Percentiles rank a stretch among this genome's conserved stretches.
Evolutionary conservation across 2,113 vertebrate genomes (phyloP).

Genomic region (Notarius quadriscutis): DNA sequence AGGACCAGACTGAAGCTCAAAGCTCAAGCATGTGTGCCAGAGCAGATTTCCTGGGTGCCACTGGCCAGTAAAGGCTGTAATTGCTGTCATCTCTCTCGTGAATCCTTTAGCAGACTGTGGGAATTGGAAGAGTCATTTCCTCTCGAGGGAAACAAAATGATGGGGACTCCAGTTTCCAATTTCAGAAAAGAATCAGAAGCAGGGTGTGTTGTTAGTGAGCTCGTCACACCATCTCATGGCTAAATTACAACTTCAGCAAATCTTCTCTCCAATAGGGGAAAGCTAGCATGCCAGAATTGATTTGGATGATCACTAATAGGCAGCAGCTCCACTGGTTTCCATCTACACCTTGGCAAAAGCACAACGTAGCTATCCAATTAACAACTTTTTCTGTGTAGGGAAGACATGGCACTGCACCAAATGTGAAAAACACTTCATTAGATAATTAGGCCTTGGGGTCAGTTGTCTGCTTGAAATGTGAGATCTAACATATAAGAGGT

Average conservation of each 20-base stretch:
- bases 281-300: background rate
- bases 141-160: constrained; percentile 68
- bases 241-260: constrained; percentile 60
- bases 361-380: constrained; percentile 39
- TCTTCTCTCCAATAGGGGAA: constrained; percentile 13
- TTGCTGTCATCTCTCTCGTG: constrained; percentile 62
- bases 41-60: constrained; percentile 36
- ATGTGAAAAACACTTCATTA: constrained; percentile 52
- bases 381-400: background rate
- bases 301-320: constrained; percentile 31
- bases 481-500: constrained; percentile 55
- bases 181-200: constrained; percentile 41
- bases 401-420: constrained; percentile 11
- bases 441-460: constrained; percentile 62
- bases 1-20: constrained; percentile 54
- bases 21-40: constrained; percentile 59
- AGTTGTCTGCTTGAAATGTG: constrained; percentile 57
- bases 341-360: constrained; percentile 21
- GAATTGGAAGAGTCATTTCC: constrained; percentile 73
- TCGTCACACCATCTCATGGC: constrained; percentile 47
- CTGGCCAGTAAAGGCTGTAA: constrained; percentile 58
- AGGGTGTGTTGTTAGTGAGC: constrained; percentile 38
- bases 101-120: constrained; percentile 57
- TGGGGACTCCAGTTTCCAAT: constrained; percentile 57
- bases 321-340: background rate